Base-by-base conservation (phyloP, 2,888 invertebrate species). In the Oscheius onirici region DNA sequence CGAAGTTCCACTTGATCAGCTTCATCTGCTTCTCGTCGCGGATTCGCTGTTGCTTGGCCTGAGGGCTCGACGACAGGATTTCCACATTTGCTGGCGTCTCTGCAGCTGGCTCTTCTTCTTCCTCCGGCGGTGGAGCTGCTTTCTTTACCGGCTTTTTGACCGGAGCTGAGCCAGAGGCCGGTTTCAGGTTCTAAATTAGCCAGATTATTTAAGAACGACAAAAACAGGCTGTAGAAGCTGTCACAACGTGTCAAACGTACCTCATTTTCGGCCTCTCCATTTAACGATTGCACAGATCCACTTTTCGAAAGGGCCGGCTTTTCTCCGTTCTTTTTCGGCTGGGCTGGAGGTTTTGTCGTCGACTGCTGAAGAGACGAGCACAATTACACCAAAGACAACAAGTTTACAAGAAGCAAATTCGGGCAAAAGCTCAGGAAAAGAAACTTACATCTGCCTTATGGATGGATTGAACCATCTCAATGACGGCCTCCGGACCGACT, bases 21-120 rank as follows among this genome's bases (percentile, higher is more conserved):
- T 95, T 95, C 71, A 97, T 90, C 88, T 94, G 94, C 84, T 94
- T 94, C 88, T 99, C 97, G 86, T 99, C 97, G 58, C 94, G 92
- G 55, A 94, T 91, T 67, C 99, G 91, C 88, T 95, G 95, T 88
- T 94, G 93, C 88, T 97, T 97, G 61, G 93, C 90, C 86, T 93
- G 71, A n/a, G n/a, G n/a, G 58, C 79, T 82, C n/a, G 76, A 67
- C 2, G 71, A 8, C 2, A 75, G 61, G 8, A 76, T 69, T 44
- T 65, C 71, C 20, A 69, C 69, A 15, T 70, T 58, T 28, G 43
- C 55, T 10, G 72, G 41, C 20, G 68, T 40, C 34, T 61, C 52
- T 5, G 40, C 41, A 1, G 52, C 28, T 15, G 58, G n/a, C n/a
- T 61, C 58, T 22, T 51, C 55, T 28, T 61, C 66, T 8, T 34